Percentiles rank a stretch among this genome's conserved stretches.
Conservation (phyloP, 2,113 vertebrate species). For the Scolopax mira region DNA sequence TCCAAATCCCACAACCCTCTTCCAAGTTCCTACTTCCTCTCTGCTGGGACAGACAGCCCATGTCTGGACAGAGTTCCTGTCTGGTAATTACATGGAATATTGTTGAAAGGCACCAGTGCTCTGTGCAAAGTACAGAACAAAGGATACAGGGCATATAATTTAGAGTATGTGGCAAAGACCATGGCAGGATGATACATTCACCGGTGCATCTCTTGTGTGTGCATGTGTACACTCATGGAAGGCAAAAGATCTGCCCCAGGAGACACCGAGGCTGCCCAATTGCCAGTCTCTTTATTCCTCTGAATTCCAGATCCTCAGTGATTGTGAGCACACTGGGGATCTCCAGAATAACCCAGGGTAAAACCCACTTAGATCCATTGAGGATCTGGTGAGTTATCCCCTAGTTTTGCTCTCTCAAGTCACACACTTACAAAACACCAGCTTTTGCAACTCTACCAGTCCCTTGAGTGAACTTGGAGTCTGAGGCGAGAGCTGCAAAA, state of each 20-base stretch:
- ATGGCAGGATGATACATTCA: background rate
- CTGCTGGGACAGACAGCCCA: background rate
- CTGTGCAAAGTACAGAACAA: background rate
- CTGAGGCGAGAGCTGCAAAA: background rate
- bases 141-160: background rate
- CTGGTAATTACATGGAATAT: background rate
- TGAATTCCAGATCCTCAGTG: background rate
- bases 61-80: background rate
- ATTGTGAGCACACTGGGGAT: background rate
- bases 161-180: background rate
- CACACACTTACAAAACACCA: background rate
- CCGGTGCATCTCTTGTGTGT: rapidly evolving
- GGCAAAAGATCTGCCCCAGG: background rate
- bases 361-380: background rate
- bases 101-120: background rate
- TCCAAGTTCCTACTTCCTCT: background rate
- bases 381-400: background rate
- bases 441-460: background rate
- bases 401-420: background rate
- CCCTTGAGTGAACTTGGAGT: background rate
- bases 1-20: background rate
- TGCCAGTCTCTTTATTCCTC: background rate
- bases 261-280: background rate
- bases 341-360: background rate
- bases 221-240: rapidly evolving